Conservation (phyloP, 2,113 vertebrate genomes). For the Orthonyx spaldingii region DNA sequence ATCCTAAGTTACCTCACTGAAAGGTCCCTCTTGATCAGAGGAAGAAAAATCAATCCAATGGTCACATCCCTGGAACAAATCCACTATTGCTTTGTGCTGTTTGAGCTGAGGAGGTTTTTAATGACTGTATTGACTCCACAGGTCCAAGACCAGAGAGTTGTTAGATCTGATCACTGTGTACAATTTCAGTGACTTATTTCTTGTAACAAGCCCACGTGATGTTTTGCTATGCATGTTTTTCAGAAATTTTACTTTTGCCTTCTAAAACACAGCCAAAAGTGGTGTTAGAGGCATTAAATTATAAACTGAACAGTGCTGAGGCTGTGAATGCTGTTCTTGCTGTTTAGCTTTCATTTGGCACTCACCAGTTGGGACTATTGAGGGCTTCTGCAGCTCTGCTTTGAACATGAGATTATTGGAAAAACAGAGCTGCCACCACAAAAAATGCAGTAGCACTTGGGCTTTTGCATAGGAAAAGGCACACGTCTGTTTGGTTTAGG, state of each 20-base stretch:
- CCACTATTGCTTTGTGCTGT: not conserved
- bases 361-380: not conserved
- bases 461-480: not conserved
- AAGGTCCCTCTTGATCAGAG: not conserved
- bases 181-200: not conserved
- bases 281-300: not conserved
- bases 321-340: not conserved
- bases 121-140: not conserved
- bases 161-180: not conserved
- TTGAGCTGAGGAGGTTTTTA: not conserved
- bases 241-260: not conserved
- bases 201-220: not conserved
- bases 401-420: not conserved
- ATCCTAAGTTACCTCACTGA: not conserved
- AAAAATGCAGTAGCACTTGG: not conserved
- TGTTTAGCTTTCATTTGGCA: not conserved
- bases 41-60: fast-evolving
- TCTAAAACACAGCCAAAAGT: not conserved
- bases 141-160: not conserved
- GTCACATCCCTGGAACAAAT: not conserved
- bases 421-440: not conserved
- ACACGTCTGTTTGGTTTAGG: not conserved
- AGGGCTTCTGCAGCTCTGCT: not conserved
- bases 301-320: not conserved
- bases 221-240: not conserved